Evolutionary conservation across 2,113 vertebrate genomes (phyloP).

Genomic region (Pipa parva): DNA sequence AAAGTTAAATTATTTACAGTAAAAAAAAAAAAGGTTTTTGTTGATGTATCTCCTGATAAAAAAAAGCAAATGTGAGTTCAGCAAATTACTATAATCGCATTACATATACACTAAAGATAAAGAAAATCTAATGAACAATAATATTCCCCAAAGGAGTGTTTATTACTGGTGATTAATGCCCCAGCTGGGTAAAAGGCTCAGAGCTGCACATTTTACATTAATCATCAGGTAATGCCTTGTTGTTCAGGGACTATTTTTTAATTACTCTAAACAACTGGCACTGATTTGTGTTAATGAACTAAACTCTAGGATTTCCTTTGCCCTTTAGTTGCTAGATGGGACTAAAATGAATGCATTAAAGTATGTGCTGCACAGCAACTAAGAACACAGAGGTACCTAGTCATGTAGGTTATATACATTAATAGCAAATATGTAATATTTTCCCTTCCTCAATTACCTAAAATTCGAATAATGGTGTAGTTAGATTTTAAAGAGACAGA

Average conservation of each 20-base stretch:
- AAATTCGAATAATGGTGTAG: no score
- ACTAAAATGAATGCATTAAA: constrained; percentile 10
- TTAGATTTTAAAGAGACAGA: no score
- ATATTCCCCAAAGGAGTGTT: constrained; percentile 16
- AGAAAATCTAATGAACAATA: constrained; percentile 9
- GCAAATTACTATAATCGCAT: neutral
- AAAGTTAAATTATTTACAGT: no score
- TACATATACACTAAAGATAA: neutral
- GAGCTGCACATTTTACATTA: constrained; percentile 15
- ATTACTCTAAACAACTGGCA: constrained; percentile 31
- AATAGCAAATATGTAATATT: no score
- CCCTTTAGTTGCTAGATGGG: constrained; percentile 17
- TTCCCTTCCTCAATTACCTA: no score
- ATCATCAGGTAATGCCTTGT: constrained; percentile 30
- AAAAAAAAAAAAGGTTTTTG: neutral
- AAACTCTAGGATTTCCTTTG: constrained; percentile 12
- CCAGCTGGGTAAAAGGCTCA: neutral
- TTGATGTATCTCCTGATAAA: neutral
- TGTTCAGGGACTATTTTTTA: constrained; percentile 28
- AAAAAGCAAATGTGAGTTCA: neutral
- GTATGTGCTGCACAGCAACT: neutral
- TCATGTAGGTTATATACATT: no score
- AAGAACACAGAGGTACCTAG: neutral
- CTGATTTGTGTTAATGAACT: constrained; percentile 32
- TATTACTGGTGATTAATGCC: constrained; percentile 33